phyloP scores from a whole-genome alignment of 2,888 invertebrate genomes.

The Athrips mouffetella region DNA sequence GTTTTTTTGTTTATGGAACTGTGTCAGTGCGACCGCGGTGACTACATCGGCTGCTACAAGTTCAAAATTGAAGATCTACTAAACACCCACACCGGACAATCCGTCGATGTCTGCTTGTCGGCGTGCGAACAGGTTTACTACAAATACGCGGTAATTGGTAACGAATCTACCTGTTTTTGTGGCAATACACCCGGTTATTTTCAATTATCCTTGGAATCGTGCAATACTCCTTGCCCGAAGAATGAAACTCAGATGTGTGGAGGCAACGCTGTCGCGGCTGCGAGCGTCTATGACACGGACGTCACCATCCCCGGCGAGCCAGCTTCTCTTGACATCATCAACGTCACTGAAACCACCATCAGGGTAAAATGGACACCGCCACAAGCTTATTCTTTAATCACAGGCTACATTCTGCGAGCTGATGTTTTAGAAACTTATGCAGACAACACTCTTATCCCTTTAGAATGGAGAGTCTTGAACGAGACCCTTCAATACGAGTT shows the following conservation, averaged over 20 bases:
- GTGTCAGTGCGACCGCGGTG: constrained; percentile 54
- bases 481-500: constrained; percentile 77
- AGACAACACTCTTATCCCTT: constrained; percentile 59
- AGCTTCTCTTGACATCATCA: constrained; percentile 74
- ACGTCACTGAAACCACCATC: constrained; percentile 81
- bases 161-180: constrained; percentile 67
- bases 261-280: constrained; percentile 78
- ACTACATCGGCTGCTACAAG: constrained; percentile 65
- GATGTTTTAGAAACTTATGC: constrained; percentile 78
- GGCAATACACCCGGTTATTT: constrained; percentile 64
- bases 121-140: constrained; percentile 70
- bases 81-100: constrained; percentile 68
- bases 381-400: constrained; percentile 71
- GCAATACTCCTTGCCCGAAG: constrained; percentile 78
- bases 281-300: constrained; percentile 84
- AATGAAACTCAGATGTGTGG: constrained; percentile 83
- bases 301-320: constrained; percentile 84
- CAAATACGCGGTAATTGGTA: constrained; percentile 65
- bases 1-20: constrained; percentile 32
- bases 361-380: constrained; percentile 79
- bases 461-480: constrained; percentile 80
- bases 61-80: constrained; percentile 50
- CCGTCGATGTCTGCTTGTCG: constrained; percentile 65
- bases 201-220: constrained; percentile 61
- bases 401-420: constrained; percentile 77